phyloP scores from a whole-genome alignment of 2,888 invertebrate genomes.

The Philonicus albiceps region DNA sequence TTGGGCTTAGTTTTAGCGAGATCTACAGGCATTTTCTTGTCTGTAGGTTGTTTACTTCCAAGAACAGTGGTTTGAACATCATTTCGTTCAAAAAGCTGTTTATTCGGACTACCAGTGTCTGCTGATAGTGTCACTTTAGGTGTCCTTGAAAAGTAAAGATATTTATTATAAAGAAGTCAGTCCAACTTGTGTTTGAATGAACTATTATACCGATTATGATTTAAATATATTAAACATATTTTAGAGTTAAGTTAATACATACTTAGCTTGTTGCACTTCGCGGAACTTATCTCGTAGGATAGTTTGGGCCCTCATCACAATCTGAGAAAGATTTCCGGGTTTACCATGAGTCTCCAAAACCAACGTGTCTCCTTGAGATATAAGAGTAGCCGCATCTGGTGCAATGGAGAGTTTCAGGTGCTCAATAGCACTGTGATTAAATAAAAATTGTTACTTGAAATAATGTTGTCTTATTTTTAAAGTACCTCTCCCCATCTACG shows the following conservation, averaged over 20 bases:
- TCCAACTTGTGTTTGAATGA: neutral
- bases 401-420: constrained; percentile 66
- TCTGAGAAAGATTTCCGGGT: constrained; percentile 58
- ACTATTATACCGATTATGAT: neutral
- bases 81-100: constrained; percentile 38
- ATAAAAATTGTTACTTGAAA: neutral
- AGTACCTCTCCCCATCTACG: constrained; percentile 58
- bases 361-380: constrained; percentile 79
- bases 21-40: constrained; percentile 48
- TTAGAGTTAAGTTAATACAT: constrained; percentile 44
- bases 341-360: constrained; percentile 73
- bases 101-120: constrained; percentile 2
- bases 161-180: neutral
- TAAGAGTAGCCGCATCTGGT: constrained; percentile 78
- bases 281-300: constrained; percentile 61
- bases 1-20: constrained; percentile 39
- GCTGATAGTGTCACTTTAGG: constrained; percentile 16
- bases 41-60: constrained; percentile 38
- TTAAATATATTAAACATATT: neutral
- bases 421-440: constrained; percentile 55
- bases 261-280: constrained; percentile 62
- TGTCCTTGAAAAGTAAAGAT: constrained; percentile 31
- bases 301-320: constrained; percentile 61
- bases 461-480: neutral
- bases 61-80: constrained; percentile 39